Conservation (phyloP, 2,797 vertebrate genomes). For the Phoebastria nigripes region DNA sequence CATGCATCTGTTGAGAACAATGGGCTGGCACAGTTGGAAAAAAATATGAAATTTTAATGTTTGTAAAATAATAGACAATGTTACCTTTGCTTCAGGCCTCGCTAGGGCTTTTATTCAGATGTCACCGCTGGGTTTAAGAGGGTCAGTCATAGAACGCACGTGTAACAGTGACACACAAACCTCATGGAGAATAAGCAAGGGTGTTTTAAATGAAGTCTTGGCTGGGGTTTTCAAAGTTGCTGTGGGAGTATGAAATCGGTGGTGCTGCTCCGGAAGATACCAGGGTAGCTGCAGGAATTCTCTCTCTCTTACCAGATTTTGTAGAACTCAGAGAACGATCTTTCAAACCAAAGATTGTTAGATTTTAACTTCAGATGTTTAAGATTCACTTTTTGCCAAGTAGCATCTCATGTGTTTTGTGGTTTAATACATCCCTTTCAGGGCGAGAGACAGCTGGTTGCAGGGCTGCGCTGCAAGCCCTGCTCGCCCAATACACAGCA, state of each 20-base stretch:
- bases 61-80: neutral
- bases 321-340: neutral
- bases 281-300: neutral
- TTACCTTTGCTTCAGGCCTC: neutral
- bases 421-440: neutral
- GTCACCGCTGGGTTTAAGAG: neutral
- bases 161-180: neutral
- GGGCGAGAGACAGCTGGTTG: neutral
- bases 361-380: neutral
- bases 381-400: neutral
- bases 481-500: neutral
- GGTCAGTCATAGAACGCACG: rapidly evolving
- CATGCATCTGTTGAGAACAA: neutral
- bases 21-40: neutral
- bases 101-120: neutral
- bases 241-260: neutral
- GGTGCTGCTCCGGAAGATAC: neutral
- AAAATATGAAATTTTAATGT: neutral
- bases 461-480: neutral
- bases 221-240: neutral
- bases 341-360: neutral
- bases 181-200: neutral
- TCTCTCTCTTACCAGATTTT: neutral
- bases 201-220: neutral
- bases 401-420: neutral